Evolutionary conservation across 2,797 vertebrate genomes (phyloP).

Genomic region (Arctocebus calabarensis): DNA sequence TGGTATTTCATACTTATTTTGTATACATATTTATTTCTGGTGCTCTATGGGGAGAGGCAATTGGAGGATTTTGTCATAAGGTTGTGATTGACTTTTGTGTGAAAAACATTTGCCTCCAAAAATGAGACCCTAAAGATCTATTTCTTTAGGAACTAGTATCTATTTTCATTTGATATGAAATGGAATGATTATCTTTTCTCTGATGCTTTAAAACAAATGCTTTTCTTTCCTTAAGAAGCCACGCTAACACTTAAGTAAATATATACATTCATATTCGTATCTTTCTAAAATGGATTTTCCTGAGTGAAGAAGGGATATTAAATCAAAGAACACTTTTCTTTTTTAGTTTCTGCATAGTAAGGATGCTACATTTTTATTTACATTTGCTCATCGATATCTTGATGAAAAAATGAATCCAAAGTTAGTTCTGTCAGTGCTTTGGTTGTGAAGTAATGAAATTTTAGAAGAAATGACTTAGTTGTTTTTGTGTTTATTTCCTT

Average conservation of each 20-base stretch:
- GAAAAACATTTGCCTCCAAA: slow-evolving; percentile 31
- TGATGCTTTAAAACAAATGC: slow-evolving; percentile 1
- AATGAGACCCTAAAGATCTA: neutral
- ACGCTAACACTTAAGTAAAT: slow-evolving; percentile 33
- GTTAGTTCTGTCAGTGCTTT: slow-evolving; percentile 10
- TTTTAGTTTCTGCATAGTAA: neutral
- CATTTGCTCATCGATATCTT: neutral
- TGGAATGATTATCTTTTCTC: neutral
- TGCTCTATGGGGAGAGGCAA: slow-evolving; percentile 44
- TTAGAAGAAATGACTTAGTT: neutral
- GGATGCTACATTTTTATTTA: slow-evolving; percentile 3
- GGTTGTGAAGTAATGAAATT: slow-evolving; percentile 10
- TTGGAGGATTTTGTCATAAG: slow-evolving; percentile 38
- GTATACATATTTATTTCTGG: neutral
- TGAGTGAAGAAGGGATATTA: neutral
- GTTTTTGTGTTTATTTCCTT: slow-evolving; percentile 19
- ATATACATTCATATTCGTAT: neutral
- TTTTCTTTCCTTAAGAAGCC: slow-evolving; percentile 36
- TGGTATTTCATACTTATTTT: neutral
- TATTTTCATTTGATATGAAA: neutral
- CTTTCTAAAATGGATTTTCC: slow-evolving; percentile 55
- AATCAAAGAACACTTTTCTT: neutral
- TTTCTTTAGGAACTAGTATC: neutral
- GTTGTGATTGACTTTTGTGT: neutral
- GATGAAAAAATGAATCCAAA: slow-evolving; percentile 25